Percentiles rank a stretch among this genome's conserved stretches.
Conservation (phyloP, 1,140 invertebrate genomes). For the Drosophila melanica region DNA sequence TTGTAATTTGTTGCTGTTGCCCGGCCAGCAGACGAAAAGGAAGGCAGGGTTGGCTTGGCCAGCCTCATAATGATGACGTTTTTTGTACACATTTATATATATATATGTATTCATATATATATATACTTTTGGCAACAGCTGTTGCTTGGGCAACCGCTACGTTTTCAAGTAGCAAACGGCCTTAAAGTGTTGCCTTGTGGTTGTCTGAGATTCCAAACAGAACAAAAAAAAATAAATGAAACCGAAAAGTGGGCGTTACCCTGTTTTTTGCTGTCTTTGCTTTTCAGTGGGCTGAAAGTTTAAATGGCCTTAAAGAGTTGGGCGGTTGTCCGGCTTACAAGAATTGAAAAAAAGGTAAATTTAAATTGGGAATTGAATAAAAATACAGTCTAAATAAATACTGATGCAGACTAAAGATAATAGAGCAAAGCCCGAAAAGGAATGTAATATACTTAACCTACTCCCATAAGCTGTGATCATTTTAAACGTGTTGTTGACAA, state of each 20-base stretch:
- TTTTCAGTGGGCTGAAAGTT: slow-evolving; percentile 15
- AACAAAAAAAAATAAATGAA: neutral
- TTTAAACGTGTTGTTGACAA: too few relatives aligned
- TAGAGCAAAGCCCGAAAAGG: too few relatives aligned
- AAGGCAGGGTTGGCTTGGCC: slow-evolving; percentile 26
- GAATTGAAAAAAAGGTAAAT: too few relatives aligned
- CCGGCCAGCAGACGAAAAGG: slow-evolving; percentile 19
- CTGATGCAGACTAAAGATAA: neutral
- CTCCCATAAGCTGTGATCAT: too few relatives aligned
- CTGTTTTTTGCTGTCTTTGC: slow-evolving; percentile 21
- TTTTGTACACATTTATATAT: slow-evolving; percentile 32
- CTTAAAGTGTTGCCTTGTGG: slow-evolving; percentile 73
- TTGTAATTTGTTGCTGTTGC: slow-evolving; percentile 72
- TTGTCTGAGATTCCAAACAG: slow-evolving; percentile 25
- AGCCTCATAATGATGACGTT: slow-evolving; percentile 66
- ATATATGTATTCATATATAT: slow-evolving; percentile 5
- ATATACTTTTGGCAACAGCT: slow-evolving; percentile 57
- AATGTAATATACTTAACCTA: too few relatives aligned
- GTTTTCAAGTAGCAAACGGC: slow-evolving; percentile 47
- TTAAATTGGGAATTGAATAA: too few relatives aligned
- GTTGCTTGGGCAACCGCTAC: slow-evolving; percentile 64
- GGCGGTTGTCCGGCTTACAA: too few relatives aligned
- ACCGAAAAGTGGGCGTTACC: slow-evolving; percentile 30
- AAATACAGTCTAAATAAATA: too few relatives aligned
- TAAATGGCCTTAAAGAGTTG: slow-evolving; percentile 38